A percentile compares a stretch with the other conserved stretches of the same genome.
These are phyloP conservation scores for Sinhomidia bicolor DNA, from an alignment of 2,888 invertebrate species.

Conservation along the genomic window DNA sequence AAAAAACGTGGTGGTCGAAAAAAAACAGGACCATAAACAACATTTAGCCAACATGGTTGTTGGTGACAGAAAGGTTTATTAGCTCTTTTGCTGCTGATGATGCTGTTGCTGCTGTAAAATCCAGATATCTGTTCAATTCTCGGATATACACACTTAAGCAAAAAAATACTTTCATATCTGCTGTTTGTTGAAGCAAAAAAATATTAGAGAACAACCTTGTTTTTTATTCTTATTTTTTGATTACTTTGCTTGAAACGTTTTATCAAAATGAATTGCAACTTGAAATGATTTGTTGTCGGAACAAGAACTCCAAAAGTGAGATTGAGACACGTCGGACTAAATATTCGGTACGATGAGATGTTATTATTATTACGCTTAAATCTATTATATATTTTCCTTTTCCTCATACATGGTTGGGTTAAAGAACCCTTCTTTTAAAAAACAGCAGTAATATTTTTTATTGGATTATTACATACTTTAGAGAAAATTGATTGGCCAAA, in stretches of 20 bases:
- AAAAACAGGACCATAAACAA: conserved; percentile 51
- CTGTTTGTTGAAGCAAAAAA: neutral
- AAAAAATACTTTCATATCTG: neutral
- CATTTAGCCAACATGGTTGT: conserved; percentile 35
- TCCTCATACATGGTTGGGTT: conserved; percentile 36
- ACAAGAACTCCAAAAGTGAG: conserved; percentile 28
- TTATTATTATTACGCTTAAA: neutral
- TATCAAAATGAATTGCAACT: conserved; percentile 7
- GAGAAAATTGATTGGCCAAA: conserved; percentile 53
- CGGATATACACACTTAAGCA: neutral
- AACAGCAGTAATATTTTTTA: conserved; percentile 50
- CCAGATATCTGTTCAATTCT: neutral
- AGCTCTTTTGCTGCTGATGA: too few relatives aligned
- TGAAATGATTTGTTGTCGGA: conserved; percentile 36
- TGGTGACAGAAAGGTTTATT: conserved; percentile 61
- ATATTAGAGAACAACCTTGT: neutral
- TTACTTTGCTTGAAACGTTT: conserved; percentile 1
- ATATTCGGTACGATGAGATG: neutral
- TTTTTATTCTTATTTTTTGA: neutral
- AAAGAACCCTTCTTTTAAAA: conserved; percentile 44
- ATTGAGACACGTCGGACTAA: neutral
- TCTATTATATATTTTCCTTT: neutral
- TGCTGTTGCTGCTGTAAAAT: conserved; percentile 13
- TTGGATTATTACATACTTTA: conserved; percentile 55
- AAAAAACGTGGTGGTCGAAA: conserved; percentile 1